Evolutionary conservation across 2,113 vertebrate species (phyloP).

Genomic region (Rhagologus leucostigma): DNA sequence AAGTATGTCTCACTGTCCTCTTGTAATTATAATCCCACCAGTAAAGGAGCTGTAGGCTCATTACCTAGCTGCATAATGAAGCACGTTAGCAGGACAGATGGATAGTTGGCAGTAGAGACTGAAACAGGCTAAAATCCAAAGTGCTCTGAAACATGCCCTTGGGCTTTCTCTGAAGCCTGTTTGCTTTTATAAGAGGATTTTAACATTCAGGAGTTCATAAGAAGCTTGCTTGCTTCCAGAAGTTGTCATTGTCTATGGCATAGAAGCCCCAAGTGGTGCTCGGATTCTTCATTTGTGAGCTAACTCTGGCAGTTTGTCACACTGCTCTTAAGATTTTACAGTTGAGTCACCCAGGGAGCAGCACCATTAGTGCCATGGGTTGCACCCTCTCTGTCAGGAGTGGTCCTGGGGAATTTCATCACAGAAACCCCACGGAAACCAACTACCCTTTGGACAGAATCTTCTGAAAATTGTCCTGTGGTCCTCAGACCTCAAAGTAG

Average conservation of each 20-base stretch:
- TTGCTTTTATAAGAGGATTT: constrained; percentile 17
- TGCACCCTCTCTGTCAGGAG: background rate
- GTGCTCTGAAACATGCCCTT: constrained; percentile 10
- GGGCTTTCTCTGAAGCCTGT: background rate
- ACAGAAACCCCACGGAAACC: background rate
- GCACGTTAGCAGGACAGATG: constrained; percentile 37
- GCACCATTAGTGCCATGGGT: background rate
- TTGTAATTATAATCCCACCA: background rate
- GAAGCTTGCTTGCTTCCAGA: background rate
- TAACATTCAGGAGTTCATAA: background rate
- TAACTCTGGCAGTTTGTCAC: background rate
- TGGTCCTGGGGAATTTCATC: background rate
- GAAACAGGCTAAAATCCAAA: constrained; percentile 34
- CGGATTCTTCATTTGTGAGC: background rate
- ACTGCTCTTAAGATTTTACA: background rate
- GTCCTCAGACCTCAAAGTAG: background rate
- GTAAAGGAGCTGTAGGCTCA: background rate
- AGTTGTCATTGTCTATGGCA: background rate
- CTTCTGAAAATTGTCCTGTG: background rate
- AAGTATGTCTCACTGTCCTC: background rate
- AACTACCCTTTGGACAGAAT: background rate
- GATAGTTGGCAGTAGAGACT: constrained; percentile 12
- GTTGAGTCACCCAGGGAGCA: background rate
- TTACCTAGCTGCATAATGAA: constrained; percentile 26
- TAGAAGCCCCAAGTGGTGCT: background rate